These are phyloP conservation scores for Myopa testacea DNA, from an alignment of 2,888 invertebrate species.

Conservation along the genomic window DNA sequence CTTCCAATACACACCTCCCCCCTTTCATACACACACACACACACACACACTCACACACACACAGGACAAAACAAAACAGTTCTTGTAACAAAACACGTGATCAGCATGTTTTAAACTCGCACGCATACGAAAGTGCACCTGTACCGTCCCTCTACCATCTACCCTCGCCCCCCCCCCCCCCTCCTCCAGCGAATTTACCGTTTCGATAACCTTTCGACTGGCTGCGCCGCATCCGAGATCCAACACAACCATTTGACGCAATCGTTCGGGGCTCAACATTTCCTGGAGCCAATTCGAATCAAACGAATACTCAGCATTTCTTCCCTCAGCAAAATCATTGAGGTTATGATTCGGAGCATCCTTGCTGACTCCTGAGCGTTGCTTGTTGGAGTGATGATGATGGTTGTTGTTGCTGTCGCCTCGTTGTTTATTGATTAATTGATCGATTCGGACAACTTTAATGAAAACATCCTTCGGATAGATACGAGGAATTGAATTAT, in stretches of 20 bases:
- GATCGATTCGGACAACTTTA: slow-evolving; percentile 58
- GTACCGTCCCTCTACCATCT: not conserved
- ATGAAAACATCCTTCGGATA: slow-evolving; percentile 53
- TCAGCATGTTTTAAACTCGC: slow-evolving; percentile 28
- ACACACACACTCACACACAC: too few relatives aligned
- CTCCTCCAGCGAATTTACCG: slow-evolving; percentile 56
- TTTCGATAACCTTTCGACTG: slow-evolving; percentile 62
- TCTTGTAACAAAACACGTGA: too few relatives aligned
- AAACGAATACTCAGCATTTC: slow-evolving; percentile 41
- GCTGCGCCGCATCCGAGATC: slow-evolving; percentile 63
- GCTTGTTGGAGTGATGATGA: not conserved
- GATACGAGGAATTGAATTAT: not conserved
- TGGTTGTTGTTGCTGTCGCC: slow-evolving; percentile 13
- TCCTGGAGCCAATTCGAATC: slow-evolving; percentile 57
- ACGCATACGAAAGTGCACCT: slow-evolving; percentile 22
- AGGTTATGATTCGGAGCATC: slow-evolving; percentile 12
- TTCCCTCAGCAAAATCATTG: slow-evolving; percentile 28
- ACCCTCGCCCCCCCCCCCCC: slow-evolving; percentile 45
- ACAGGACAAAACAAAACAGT: too few relatives aligned
- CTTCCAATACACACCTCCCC: too few relatives aligned
- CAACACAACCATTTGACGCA: slow-evolving; percentile 63
- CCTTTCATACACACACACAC: too few relatives aligned
- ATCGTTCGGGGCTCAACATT: slow-evolving; percentile 55
- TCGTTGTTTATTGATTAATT: slow-evolving; percentile 51
- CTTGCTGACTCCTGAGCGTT: not conserved